Percentiles rank a stretch among this genome's conserved stretches.
phyloP scores from a whole-genome alignment of 2,888 invertebrate genomes.

The Dynastes maya region DNA sequence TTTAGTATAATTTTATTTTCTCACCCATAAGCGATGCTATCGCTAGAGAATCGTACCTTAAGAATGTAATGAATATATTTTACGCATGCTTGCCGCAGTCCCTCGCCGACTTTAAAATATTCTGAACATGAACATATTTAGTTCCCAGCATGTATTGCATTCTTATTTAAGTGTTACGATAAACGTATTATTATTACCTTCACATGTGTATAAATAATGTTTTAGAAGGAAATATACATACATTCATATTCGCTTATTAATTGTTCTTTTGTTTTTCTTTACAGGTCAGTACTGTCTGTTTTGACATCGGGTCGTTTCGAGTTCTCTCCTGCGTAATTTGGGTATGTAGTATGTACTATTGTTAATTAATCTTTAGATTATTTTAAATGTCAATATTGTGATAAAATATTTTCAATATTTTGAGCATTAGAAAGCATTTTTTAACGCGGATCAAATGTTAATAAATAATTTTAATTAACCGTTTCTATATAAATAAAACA shows the following conservation, averaged over 20 bases:
- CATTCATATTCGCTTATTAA: no score
- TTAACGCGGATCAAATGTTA: no score
- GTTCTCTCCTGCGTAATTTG: no score
- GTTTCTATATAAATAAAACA: no score
- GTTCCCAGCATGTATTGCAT: constrained; percentile 24
- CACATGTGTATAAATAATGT: constrained; percentile 6
- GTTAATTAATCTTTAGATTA: no score
- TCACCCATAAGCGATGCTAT: constrained; percentile 26
- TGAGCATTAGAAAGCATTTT: no score
- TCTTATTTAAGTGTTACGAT: constrained; percentile 3
- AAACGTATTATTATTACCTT: background rate
- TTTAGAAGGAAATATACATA: background rate
- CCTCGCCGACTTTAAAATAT: constrained; percentile 14
- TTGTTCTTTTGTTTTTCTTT: constrained; percentile 4
- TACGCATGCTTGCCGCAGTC: constrained; percentile 21
- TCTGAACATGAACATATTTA: constrained; percentile 32
- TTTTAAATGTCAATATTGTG: no score
- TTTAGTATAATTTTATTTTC: constrained; percentile 14
- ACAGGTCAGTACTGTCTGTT: constrained; percentile 9
- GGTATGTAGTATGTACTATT: no score
- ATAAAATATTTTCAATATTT: no score
- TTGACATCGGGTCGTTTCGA: background rate
- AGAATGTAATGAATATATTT: constrained; percentile 41
- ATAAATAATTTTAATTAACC: no score
- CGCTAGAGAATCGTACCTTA: constrained; percentile 13